Conservation (phyloP, 2,113 vertebrate species). For the Orthonyx spaldingii region DNA sequence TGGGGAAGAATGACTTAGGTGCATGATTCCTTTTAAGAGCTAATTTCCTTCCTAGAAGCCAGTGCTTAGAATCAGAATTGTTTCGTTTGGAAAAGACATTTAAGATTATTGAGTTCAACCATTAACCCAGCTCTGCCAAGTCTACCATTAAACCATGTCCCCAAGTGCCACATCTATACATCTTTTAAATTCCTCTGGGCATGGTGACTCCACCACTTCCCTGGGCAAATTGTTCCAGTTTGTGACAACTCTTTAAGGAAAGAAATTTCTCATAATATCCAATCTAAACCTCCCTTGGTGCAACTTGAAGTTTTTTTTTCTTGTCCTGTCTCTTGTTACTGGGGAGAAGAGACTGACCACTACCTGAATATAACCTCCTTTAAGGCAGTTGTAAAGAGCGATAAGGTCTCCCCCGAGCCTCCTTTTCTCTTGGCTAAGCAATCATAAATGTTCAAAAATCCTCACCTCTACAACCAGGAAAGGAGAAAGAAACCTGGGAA, state of each 20-base stretch:
- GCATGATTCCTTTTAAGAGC: neutral
- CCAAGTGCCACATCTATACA: fast-evolving
- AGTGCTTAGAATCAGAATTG: neutral
- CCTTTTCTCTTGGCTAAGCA: neutral
- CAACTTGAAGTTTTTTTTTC: neutral
- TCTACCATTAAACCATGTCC: neutral
- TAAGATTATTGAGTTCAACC: neutral
- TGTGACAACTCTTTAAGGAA: neutral
- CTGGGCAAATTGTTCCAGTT: neutral
- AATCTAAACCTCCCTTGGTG: neutral
- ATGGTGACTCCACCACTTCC: too few relatives aligned
- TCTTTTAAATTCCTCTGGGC: neutral
- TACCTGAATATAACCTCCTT: neutral
- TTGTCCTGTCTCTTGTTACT: neutral
- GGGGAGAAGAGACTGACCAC: neutral
- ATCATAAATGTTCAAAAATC: neutral
- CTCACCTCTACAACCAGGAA: neutral
- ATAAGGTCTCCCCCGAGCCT: neutral
- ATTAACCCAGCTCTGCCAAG: neutral
- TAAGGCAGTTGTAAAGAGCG: neutral
- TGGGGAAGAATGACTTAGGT: neutral
- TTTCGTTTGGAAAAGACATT: neutral
- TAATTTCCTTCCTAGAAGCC: neutral
- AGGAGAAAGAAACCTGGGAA: neutral
- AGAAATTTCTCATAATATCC: neutral